These are phyloP conservation scores for Nyctibius bracteatus DNA, from an alignment of 2,113 vertebrate species.

Conservation along the genomic window DNA sequence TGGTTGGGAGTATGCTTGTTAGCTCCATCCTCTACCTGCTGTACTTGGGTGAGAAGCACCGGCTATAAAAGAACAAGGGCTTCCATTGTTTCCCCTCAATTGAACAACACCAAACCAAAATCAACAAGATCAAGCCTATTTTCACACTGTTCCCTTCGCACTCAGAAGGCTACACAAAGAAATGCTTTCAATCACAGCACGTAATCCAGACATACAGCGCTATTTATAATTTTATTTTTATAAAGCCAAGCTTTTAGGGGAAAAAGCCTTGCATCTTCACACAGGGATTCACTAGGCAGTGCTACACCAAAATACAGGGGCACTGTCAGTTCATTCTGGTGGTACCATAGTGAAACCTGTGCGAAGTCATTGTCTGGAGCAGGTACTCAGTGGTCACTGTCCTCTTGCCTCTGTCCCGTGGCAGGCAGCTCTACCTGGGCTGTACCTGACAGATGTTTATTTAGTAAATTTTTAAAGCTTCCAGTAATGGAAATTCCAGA, in stretches of 20 bases:
- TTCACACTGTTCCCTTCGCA: background rate
- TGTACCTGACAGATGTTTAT: background rate
- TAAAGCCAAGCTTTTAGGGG: background rate
- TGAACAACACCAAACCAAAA: background rate
- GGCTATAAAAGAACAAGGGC: background rate
- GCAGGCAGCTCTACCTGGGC: background rate
- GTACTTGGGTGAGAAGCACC: background rate
- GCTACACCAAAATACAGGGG: background rate
- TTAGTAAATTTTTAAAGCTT: background rate
- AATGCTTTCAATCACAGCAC: background rate
- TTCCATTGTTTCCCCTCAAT: background rate
- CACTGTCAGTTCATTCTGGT: background rate
- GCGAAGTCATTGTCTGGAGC: background rate
- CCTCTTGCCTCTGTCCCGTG: background rate
- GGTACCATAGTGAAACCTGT: background rate
- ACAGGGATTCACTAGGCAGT: background rate
- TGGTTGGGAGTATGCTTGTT: background rate
- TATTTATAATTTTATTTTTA: background rate
- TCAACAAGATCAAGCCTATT: background rate
- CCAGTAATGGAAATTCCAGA: background rate
- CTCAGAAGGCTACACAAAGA: background rate
- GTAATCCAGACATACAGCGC: background rate
- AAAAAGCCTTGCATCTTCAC: background rate
- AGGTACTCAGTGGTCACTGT: background rate
- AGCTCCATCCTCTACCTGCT: background rate